Base-by-base conservation (phyloP, 2,888 invertebrate species). In the Ormyrus nitidulus region DNA sequence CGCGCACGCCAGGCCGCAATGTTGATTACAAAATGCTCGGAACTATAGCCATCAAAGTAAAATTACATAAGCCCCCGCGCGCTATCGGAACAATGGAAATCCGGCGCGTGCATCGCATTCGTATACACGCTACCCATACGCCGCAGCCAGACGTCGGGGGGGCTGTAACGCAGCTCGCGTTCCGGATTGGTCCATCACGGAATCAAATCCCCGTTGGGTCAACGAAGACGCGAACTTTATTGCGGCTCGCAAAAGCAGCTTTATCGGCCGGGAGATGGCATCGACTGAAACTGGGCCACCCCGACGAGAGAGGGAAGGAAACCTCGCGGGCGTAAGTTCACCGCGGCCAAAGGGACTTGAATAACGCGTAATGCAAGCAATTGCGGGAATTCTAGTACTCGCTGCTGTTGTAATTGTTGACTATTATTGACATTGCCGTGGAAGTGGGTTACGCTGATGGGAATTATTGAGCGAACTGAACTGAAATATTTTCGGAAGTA, bases 311-410 rank as follows among this genome's bases (percentile, higher is more conserved):
- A 34, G 34, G 34, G 34, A 34, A 34, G 34, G 34, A 34, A 34
- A 34, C 34, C 34, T 34, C 34, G 34, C 51, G n/a, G n/a, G 48
- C 46, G 10, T 44, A 54, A 54, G 62, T 72, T 62, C 53, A 10
- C 0, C 44, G 9, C 44, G 46, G 48, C 9, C 13, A 7, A 58
- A 58, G 58, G 58, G 59, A 68, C 68, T 66, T 58, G 75, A 68
- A 66, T 68, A 61, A 59, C 59, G 44, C 66, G 66, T 44, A 68
- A 75, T 53, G 56, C n/a, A 6, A 46, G 44, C 61, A 62, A 64
- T 72, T 62, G 48, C 59, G 48, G 34, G 44, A 51, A 72, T 61
- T 72, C 62, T 34, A 34, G 13, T 51, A 11, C 61, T 66, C 8
- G 13, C 51, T 68, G 11, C 34, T 10, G 7, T 61, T 61, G 62